phyloP scores from a whole-genome alignment of 2,113 vertebrate species.

The crab-eating macaque (Macaca fascicularis) region DNA sequence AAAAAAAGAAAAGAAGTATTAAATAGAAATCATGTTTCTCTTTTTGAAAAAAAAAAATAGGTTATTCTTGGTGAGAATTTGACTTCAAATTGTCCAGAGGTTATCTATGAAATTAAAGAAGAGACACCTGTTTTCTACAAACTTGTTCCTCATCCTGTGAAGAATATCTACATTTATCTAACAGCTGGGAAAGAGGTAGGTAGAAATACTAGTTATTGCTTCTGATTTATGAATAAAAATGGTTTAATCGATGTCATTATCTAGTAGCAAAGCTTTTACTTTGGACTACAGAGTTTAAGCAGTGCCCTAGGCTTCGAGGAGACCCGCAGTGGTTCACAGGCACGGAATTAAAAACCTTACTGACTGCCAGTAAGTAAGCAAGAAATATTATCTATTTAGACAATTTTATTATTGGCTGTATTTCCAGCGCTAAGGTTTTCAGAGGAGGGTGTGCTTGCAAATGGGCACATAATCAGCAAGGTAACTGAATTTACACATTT shows the following conservation, averaged over 20 bases:
- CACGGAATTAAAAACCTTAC: slow-evolving; percentile 63
- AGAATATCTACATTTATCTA: slow-evolving; percentile 90
- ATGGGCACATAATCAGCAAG: slow-evolving; percentile 63
- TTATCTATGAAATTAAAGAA: slow-evolving; percentile 89
- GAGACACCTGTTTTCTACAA: slow-evolving; percentile 88
- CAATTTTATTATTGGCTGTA: slow-evolving; percentile 75
- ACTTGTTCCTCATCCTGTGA: slow-evolving; percentile 88
- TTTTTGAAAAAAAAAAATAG: slow-evolving; percentile 74
- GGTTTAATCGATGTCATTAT: slow-evolving; percentile 60
- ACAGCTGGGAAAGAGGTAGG: slow-evolving; percentile 89
- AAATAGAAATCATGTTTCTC: slow-evolving; percentile 69
- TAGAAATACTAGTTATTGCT: slow-evolving; percentile 30
- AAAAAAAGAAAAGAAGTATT: background rate
- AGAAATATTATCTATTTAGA: slow-evolving; percentile 76
- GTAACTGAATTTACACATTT: slow-evolving; percentile 74
- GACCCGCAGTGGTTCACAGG: background rate
- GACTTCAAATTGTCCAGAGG: slow-evolving; percentile 86
- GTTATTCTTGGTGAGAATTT: slow-evolving; percentile 88
- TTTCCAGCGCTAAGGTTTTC: slow-evolving; percentile 62
- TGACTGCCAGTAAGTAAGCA: slow-evolving; percentile 70
- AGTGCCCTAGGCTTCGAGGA: slow-evolving; percentile 28
- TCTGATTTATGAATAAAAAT: slow-evolving; percentile 53
- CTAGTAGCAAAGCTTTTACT: slow-evolving; percentile 51
- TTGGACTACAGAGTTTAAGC: slow-evolving; percentile 47
- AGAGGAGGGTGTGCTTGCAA: slow-evolving; percentile 43